These are phyloP conservation scores for Varanus salvator DNA, from an alignment of 2,113 vertebrate genomes.

Conservation along the genomic window DNA sequence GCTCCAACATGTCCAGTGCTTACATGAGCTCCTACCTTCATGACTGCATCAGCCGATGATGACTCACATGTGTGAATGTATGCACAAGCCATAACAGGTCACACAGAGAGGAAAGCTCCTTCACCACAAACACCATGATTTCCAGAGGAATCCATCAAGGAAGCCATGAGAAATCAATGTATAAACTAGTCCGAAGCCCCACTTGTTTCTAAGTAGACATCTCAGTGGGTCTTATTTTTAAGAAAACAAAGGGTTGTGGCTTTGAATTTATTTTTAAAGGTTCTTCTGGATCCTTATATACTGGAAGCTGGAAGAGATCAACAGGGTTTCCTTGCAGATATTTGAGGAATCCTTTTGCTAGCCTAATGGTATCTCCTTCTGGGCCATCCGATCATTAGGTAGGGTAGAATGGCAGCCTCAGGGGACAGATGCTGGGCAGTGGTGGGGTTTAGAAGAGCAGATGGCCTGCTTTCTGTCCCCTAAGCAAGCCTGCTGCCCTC, in stretches of 20 bases:
- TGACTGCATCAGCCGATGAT: not conserved
- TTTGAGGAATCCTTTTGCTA: not conserved
- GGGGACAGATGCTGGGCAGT: too few species aligned
- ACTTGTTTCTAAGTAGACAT: not conserved
- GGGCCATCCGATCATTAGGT: not conserved
- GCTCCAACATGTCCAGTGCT: not conserved
- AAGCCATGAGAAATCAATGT: not conserved
- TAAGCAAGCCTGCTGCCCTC: not conserved
- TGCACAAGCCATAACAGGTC: not conserved
- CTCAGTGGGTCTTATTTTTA: not conserved
- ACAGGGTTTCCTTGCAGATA: not conserved
- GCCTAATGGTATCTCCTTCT: not conserved
- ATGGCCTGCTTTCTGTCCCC: not conserved
- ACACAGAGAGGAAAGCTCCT: too few species aligned
- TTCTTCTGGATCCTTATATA: not conserved
- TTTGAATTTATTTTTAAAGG: not conserved
- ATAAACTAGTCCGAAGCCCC: not conserved
- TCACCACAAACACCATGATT: not conserved
- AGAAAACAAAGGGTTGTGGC: not conserved
- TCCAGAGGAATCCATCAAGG: not conserved
- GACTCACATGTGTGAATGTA: not conserved
- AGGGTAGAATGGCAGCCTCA: not conserved
- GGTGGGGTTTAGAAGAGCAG: not conserved
- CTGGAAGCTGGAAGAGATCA: not conserved
- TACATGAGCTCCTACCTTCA: not conserved